Conservation (phyloP, 1,140 invertebrate genomes). For the Neocloeon triangulifer region DNA sequence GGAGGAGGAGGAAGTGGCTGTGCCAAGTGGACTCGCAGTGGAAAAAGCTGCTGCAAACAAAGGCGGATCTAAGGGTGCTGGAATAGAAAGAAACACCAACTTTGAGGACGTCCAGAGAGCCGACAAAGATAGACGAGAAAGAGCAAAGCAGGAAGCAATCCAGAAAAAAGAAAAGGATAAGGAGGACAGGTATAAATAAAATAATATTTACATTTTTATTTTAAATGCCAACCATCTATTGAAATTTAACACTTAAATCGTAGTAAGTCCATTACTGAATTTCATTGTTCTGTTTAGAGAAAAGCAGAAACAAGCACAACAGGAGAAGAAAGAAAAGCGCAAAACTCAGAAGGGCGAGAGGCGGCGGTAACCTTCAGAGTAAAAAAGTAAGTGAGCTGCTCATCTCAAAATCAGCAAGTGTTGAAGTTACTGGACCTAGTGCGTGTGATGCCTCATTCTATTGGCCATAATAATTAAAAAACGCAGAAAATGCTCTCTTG, state of each 20-base stretch:
- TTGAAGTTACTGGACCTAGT: too few relatives aligned
- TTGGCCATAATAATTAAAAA: too few relatives aligned
- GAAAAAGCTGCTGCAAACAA: conserved; percentile 5
- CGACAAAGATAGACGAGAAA: conserved; percentile 51
- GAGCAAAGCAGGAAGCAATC: conserved; percentile 48
- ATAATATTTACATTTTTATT: too few relatives aligned
- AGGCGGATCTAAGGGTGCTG: conserved; percentile 14
- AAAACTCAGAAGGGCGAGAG: conserved; percentile 69
- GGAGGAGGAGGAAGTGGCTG: conserved; percentile 16
- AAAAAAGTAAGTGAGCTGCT: too few relatives aligned
- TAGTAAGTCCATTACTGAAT: too few relatives aligned
- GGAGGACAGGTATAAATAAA: conserved; percentile 73
- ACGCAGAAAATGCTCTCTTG: too few relatives aligned
- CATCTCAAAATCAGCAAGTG: too few relatives aligned
- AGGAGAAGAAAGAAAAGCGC: conserved; percentile 72
- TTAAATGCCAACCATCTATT: too few relatives aligned
- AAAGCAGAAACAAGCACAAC: conserved; percentile 61
- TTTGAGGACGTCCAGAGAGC: conserved; percentile 42
- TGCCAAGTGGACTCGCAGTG: conserved; percentile 8
- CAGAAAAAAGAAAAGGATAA: conserved; percentile 74
- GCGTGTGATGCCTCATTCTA: too few relatives aligned
- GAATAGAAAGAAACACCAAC: conserved; percentile 55
- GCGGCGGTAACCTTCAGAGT: conserved; percentile 59
- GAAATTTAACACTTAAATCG: too few relatives aligned
- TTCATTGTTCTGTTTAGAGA: conserved; percentile 30